Percentiles rank a stretch among this genome's conserved stretches.
These are phyloP conservation scores for Callaeas wilsoni DNA, from an alignment of 2,113 vertebrate species.

Conservation along the genomic window DNA sequence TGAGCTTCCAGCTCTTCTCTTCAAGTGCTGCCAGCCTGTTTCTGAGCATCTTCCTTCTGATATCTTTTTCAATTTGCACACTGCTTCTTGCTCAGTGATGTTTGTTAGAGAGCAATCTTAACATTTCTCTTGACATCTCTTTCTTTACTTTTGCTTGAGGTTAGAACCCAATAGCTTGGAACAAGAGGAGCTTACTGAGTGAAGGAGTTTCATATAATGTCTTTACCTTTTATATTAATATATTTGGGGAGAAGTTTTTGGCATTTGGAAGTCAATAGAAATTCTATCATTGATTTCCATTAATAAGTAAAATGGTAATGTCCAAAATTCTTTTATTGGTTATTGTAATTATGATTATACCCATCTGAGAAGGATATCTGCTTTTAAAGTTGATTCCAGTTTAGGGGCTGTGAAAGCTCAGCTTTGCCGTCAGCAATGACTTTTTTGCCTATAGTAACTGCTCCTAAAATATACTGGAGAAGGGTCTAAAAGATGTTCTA, in stretches of 20 bases:
- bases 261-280: not conserved
- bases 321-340: not conserved
- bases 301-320: not conserved
- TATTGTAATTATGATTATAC: not conserved
- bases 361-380: not conserved
- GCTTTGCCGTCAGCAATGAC: not conserved
- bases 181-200: not conserved
- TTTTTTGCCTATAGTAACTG: not conserved
- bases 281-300: not conserved
- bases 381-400: not conserved
- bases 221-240: not conserved
- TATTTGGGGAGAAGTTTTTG: not conserved
- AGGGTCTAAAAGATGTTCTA: not conserved
- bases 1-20: not conserved
- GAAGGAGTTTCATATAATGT: not conserved
- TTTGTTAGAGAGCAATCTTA: not conserved
- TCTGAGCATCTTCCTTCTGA: not conserved
- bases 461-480: not conserved
- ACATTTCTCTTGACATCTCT: not conserved
- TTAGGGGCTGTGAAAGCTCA: not conserved
- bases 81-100: not conserved
- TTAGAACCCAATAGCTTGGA: not conserved
- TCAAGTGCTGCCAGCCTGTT: not conserved
- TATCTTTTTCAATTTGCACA: not conserved
- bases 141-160: not conserved